Evolutionary conservation across 1,140 invertebrate species (phyloP).

Genomic region (Polypedilum pembai): DNA sequence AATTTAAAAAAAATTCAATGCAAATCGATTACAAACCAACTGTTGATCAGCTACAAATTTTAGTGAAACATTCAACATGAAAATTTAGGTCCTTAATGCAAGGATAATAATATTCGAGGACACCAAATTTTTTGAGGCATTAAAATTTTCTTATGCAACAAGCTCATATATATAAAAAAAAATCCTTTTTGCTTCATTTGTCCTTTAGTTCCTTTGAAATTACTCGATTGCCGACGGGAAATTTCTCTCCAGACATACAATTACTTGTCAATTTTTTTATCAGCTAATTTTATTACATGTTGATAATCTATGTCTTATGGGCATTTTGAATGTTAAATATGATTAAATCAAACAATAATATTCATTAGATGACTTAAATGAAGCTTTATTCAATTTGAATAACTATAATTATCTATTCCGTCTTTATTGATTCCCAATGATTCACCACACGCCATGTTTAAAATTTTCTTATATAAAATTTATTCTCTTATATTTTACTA

Average conservation of each 20-base stretch:
- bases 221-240: not conserved
- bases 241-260: not conserved
- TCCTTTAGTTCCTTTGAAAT: no score
- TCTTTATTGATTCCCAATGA: not conserved
- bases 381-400: no score
- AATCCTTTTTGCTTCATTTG: not conserved
- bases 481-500: not conserved
- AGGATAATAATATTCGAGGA: not conserved
- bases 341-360: no score
- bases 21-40: conserved; percentile 30
- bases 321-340: no score
- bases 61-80: conserved; percentile 29
- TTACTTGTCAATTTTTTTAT: no score
- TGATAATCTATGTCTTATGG: no score
- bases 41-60: not conserved
- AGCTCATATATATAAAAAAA: no score
- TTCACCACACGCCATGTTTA: not conserved
- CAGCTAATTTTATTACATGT: no score
- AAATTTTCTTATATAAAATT: not conserved
- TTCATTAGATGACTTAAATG: no score
- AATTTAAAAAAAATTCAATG: conserved; percentile 31
- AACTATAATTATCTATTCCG: no score
- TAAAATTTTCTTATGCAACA: no score
- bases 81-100: conserved; percentile 33
- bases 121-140: not conserved